Conservation (phyloP, 2,888 invertebrate species). For the Pristionchus exspectatus region DNA sequence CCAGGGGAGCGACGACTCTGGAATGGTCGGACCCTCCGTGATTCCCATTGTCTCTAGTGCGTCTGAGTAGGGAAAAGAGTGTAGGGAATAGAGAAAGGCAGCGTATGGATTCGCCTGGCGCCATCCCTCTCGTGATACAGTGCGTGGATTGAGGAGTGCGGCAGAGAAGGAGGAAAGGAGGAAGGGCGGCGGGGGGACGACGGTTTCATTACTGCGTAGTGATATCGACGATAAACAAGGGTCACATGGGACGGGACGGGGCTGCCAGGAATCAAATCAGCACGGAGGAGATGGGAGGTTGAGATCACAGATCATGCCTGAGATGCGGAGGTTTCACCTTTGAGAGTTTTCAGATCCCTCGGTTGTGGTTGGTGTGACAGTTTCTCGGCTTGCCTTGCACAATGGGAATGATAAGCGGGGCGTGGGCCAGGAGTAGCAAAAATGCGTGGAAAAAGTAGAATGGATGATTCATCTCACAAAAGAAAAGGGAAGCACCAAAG, state of each 20-base stretch:
- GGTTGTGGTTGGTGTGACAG: background rate
- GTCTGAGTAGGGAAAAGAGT: background rate
- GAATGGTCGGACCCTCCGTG: background rate
- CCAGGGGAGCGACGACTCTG: background rate
- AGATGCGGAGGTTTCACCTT: background rate
- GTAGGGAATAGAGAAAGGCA: background rate
- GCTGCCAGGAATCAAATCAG: background rate
- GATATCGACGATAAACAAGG: constrained; percentile 22
- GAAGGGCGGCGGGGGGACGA: background rate
- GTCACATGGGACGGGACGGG: background rate
- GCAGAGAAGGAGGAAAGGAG: background rate
- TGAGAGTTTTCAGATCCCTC: background rate
- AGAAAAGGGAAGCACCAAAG: too few species aligned
- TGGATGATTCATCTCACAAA: background rate
- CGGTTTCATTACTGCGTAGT: constrained; percentile 42
- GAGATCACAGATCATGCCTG: background rate
- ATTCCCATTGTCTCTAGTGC: background rate
- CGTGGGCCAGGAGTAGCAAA: background rate
- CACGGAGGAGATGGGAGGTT: background rate
- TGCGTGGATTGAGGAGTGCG: constrained; percentile 5
- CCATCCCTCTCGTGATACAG: background rate
- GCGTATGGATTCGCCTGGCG: background rate
- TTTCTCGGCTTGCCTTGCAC: background rate
- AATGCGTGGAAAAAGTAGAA: background rate
- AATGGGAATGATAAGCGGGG: background rate